Conservation (phyloP, 2,888 invertebrate species). For the Odontomyia ornata region DNA sequence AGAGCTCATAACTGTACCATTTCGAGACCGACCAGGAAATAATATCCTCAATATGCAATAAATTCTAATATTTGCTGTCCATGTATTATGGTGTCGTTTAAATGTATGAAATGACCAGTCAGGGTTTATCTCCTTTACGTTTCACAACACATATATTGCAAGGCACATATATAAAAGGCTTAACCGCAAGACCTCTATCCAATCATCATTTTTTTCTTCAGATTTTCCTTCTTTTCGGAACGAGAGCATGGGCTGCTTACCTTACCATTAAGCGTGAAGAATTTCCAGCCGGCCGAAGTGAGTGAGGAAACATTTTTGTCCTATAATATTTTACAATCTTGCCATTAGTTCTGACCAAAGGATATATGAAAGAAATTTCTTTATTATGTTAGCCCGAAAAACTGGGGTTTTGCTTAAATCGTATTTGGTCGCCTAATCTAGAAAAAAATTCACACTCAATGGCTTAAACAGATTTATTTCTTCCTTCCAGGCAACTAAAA, state of each 20-base stretch:
- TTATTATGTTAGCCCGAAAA: constrained; percentile 22
- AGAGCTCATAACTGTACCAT: constrained; percentile 48
- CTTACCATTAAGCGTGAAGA: constrained; percentile 12
- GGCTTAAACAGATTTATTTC: too few species aligned
- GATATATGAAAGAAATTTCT: constrained; percentile 13
- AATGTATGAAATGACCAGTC: constrained; percentile 51
- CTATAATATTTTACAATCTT: constrained; percentile 28
- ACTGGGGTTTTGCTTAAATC: not conserved
- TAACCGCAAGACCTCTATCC: constrained; percentile 41
- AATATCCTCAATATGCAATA: constrained; percentile 52
- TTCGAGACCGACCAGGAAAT: constrained; percentile 49
- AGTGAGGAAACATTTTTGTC: constrained; percentile 8
- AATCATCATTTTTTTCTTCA: constrained; percentile 30
- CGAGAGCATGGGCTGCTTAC: not conserved
- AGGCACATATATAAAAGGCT: constrained; percentile 45
- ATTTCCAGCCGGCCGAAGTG: not conserved
- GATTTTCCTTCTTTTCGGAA: not conserved
- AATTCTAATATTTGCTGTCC: constrained; percentile 50
- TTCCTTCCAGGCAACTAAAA: too few species aligned
- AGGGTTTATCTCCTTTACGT: constrained; percentile 46
- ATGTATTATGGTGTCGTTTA: constrained; percentile 49
- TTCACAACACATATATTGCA: constrained; percentile 30
- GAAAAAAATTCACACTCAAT: too few species aligned
- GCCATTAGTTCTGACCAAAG: constrained; percentile 24
- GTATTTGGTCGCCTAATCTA: not conserved